phyloP scores from a whole-genome alignment of 2,113 vertebrate genomes.

The Origma solitaria region DNA sequence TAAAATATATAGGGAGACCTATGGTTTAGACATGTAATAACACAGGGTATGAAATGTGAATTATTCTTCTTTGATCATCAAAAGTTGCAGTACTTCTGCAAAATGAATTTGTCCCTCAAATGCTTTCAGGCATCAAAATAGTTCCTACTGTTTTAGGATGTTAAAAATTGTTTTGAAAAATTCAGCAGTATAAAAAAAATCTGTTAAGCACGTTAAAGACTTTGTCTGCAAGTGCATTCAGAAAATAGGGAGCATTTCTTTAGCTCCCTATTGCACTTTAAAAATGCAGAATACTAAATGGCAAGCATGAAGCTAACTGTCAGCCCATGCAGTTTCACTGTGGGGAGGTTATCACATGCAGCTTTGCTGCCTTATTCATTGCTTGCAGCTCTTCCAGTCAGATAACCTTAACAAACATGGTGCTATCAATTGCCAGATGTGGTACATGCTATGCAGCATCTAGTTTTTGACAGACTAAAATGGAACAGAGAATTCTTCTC shows the following conservation, averaged over 20 bases:
- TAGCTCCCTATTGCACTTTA: not conserved
- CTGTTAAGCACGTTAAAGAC: not conserved
- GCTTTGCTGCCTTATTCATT: constrained; percentile 19
- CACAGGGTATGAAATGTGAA: not conserved
- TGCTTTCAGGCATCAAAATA: not conserved
- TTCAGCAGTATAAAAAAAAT: not conserved
- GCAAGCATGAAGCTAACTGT: not conserved
- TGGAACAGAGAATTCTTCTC: constrained; percentile 6
- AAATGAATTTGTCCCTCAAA: not conserved
- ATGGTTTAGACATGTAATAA: not conserved
- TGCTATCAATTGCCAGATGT: constrained; percentile 32
- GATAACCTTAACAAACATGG: constrained; percentile 44
- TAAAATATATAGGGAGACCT: not conserved
- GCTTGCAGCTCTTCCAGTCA: constrained; percentile 20
- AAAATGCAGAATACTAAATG: not conserved
- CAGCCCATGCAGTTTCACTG: constrained; percentile 11
- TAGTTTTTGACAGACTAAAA: constrained; percentile 29
- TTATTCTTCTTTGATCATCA: not conserved
- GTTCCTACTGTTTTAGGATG: not conserved
- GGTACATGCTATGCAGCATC: not conserved
- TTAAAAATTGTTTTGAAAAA: not conserved
- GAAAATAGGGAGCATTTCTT: not conserved
- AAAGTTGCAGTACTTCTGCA: not conserved
- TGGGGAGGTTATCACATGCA: constrained; percentile 29
- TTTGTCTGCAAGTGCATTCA: not conserved